phyloP scores from a whole-genome alignment of 1,140 invertebrate genomes.

The Homarus americanus region DNA sequence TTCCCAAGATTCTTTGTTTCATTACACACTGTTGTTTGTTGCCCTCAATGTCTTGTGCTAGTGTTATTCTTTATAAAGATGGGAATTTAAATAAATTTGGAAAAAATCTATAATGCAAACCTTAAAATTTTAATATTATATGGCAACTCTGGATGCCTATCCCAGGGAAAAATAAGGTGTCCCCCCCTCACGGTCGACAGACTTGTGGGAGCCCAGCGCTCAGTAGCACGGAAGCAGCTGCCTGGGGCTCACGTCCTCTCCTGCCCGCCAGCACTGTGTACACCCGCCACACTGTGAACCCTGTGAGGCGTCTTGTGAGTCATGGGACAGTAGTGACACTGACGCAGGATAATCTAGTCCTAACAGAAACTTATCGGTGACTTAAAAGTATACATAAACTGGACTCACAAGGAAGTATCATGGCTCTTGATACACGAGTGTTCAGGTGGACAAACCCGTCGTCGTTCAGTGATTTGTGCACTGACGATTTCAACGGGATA shows the following conservation, averaged over 20 bases:
- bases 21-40: neutral
- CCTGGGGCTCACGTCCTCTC: conserved; percentile 30
- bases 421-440: conserved; percentile 53
- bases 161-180: conserved; percentile 58
- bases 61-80: neutral
- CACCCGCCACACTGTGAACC: too few species aligned
- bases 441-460: conserved; percentile 46
- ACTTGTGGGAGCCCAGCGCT: conserved; percentile 15
- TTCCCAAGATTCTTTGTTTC: neutral
- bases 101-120: neutral
- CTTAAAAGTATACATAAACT: neutral
- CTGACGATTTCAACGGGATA: conserved; percentile 42
- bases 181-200: neutral
- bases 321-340: too few species aligned
- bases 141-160: conserved; percentile 55
- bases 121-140: neutral
- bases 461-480: conserved; percentile 51
- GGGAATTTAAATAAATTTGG: neutral
- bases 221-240: conserved; percentile 61
- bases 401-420: neutral
- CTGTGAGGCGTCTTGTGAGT: too few species aligned
- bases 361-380: too few species aligned
- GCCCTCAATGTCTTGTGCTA: neutral
- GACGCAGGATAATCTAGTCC: too few species aligned
- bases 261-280: conserved; percentile 16